These are phyloP conservation scores for Hemaris fuciformis DNA, from an alignment of 2,888 invertebrate species.

Conservation along the genomic window DNA sequence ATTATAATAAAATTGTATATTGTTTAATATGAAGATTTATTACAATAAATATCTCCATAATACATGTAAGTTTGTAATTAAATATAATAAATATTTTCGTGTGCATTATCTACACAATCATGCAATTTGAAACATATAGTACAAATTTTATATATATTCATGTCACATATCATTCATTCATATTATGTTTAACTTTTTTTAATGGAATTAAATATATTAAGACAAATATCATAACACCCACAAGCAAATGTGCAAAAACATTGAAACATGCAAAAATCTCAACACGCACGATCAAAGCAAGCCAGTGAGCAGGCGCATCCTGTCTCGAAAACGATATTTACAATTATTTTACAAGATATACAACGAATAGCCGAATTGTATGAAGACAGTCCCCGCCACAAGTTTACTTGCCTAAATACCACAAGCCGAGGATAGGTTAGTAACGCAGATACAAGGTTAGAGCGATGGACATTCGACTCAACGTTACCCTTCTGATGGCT, in stretches of 20 bases:
- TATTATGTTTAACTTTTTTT: not conserved
- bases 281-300: conserved; percentile 33
- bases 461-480: conserved; percentile 50
- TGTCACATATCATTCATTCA: too few species aligned
- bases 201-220: not conserved
- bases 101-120: too few species aligned
- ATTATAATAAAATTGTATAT: not conserved
- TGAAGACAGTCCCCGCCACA: conserved; percentile 59
- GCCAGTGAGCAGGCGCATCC: conserved; percentile 48
- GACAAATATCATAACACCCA: conserved; percentile 11
- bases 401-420: conserved; percentile 68
- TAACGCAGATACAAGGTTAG: conserved; percentile 59
- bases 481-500: conserved; percentile 78
- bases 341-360: conserved; percentile 40
- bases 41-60: not conserved
- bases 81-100: too few species aligned
- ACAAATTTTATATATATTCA: not conserved
- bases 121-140: not conserved
- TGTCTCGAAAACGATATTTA: conserved; percentile 53
- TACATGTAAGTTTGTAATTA: not conserved
- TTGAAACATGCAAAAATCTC: conserved; percentile 36
- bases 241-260: conserved; percentile 11
- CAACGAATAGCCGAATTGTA: conserved; percentile 25
- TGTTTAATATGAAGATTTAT: not conserved
- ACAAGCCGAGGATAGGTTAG: conserved; percentile 64